phyloP scores from a whole-genome alignment of 2,797 vertebrate genomes.

The Rhodeus uyekii region DNA sequence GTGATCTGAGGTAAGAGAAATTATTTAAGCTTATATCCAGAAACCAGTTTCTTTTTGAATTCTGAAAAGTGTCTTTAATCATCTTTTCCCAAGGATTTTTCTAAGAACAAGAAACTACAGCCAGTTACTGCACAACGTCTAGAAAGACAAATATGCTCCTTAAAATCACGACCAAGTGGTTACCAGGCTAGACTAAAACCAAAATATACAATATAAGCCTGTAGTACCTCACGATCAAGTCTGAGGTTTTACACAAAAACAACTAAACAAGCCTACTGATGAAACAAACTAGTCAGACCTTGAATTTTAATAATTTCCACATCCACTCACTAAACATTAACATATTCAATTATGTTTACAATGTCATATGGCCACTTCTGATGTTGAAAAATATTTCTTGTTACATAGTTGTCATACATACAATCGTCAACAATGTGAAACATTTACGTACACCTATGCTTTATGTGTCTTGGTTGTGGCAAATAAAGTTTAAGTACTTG shows the following conservation, averaged over 20 bases:
- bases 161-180: not conserved
- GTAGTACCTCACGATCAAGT: not conserved
- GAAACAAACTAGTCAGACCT: not conserved
- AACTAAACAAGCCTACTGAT: not conserved
- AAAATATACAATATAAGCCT: not conserved
- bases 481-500: too few relatives aligned
- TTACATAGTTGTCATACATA: too few relatives aligned
- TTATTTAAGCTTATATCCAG: conserved; percentile 36
- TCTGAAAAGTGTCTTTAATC: not conserved
- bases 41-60: not conserved
- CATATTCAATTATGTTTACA: too few relatives aligned
- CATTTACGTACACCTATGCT: too few relatives aligned
- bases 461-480: too few relatives aligned
- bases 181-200: not conserved
- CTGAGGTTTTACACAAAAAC: not conserved
- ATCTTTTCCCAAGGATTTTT: not conserved
- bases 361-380: too few relatives aligned
- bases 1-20: not conserved
- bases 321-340: too few relatives aligned
- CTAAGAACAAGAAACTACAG: not conserved
- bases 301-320: too few relatives aligned
- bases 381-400: too few relatives aligned
- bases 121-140: not conserved
- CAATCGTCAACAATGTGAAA: too few relatives aligned
- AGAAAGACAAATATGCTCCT: not conserved